Conservation (phyloP, 2,797 vertebrate species). For the Rhinatrema bivittatum region DNA sequence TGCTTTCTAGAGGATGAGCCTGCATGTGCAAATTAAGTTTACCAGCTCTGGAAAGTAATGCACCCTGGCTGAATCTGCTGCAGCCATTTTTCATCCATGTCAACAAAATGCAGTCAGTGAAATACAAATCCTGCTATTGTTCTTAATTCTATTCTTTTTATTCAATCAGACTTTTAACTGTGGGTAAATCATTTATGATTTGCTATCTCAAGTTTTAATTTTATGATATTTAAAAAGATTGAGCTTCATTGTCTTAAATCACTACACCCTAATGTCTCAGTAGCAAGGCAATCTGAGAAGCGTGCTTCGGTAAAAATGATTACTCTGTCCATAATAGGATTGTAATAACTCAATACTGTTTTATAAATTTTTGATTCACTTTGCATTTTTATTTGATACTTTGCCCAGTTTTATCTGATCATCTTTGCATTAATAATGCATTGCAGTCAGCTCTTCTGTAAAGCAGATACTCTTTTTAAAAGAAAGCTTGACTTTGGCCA, state of each 20-base stretch:
- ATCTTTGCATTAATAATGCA: conserved; percentile 63
- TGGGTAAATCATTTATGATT: conserved; percentile 46
- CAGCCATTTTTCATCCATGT: conserved; percentile 55
- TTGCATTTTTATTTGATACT: conserved; percentile 54
- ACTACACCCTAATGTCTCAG: conserved; percentile 32
- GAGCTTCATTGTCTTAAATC: conserved; percentile 36
- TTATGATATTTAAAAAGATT: conserved; percentile 38
- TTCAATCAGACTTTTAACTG: conserved; percentile 30
- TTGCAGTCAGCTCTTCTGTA: conserved; percentile 47
- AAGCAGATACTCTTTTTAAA: conserved; percentile 25
- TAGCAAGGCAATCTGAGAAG: conserved; percentile 35
- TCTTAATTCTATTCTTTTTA: conserved; percentile 47
- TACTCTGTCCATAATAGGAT: conserved; percentile 55
- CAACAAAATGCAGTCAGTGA: conserved; percentile 46
- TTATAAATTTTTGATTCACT: conserved; percentile 69
- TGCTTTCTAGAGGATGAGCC: conserved; percentile 23
- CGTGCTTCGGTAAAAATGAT: conserved; percentile 53
- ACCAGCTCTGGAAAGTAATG: conserved; percentile 49
- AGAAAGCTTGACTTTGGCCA: conserved; percentile 42
- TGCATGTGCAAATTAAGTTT: conserved; percentile 53
- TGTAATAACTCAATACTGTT: conserved; percentile 64
- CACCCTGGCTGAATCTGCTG: conserved; percentile 49
- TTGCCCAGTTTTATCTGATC: conserved; percentile 64
- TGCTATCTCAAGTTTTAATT: conserved; percentile 58
- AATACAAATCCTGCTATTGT: conserved; percentile 38